These are phyloP conservation scores for Bungarus multicinctus DNA, from an alignment of 2,113 vertebrate genomes.

Conservation along the genomic window DNA sequence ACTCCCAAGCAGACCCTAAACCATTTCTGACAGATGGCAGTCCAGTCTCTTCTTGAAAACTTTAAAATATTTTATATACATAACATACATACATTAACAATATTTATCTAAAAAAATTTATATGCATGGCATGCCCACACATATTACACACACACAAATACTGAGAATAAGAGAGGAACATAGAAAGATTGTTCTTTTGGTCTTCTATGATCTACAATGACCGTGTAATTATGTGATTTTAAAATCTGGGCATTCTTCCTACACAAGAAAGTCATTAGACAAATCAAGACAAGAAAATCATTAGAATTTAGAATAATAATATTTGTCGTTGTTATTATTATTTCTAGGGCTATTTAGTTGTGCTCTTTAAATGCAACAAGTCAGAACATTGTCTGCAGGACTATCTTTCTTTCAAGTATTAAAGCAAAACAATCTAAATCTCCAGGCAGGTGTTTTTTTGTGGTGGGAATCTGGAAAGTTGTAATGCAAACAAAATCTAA, in stretches of 20 bases:
- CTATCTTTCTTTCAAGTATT: conserved; percentile 69
- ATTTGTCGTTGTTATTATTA: not conserved
- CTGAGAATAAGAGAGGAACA: not conserved
- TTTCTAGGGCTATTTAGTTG: conserved; percentile 6
- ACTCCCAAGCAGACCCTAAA: no score
- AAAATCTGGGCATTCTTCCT: not conserved
- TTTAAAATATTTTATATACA: not conserved
- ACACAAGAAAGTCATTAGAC: not conserved
- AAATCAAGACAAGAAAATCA: conserved; percentile 41
- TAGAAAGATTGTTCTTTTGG: not conserved
- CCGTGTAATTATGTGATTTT: not conserved
- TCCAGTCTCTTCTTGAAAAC: no score
- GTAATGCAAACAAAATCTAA: conserved; percentile 78
- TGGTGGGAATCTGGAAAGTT: conserved; percentile 70
- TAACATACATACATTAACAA: not conserved
- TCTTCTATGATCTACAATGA: not conserved
- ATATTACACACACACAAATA: not conserved
- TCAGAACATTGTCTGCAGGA: conserved; percentile 64
- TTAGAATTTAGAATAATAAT: conserved; percentile 63
- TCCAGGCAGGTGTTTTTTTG: conserved; percentile 77
- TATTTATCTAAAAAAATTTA: not conserved
- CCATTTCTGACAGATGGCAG: no score
- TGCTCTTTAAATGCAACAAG: conserved; percentile 56
- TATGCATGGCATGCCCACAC: not conserved
- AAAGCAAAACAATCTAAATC: conserved; percentile 76